Base-by-base conservation (phyloP, 2,888 invertebrate species). In the Andrena trimmerana region DNA sequence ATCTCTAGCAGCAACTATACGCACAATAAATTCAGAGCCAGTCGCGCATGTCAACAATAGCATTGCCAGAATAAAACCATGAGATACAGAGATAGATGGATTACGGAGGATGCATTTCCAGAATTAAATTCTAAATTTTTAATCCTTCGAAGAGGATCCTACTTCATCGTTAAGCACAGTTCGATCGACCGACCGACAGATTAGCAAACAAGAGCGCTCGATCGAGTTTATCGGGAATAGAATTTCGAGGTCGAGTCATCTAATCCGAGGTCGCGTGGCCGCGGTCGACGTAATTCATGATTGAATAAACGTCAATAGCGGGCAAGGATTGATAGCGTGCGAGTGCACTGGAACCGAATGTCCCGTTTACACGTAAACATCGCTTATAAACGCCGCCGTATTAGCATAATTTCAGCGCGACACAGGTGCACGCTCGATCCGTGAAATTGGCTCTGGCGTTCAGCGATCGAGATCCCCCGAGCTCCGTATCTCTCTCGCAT, bases 21-120 rank as follows among this genome's bases (percentile, higher is more conserved):
- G 42, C 33, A 52, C 52, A 81, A 89, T 90, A 90, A 90, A 90
- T 89, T 86, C 86, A 87, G 65, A 52, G 60, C 71, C 69, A 68
- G 63, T 79, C 81, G 62, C 63, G 52, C 62, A 33, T 72, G 67
- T 59, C 82, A 76, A 72, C 62, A 75, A 82, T 82, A 81, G 72
- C 57, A 60, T 70, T 68, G 78, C 66, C 71, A 76, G 75, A 86
- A 79, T 84, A 71, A 59, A 50, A 33, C 29, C 60, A 71, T 65
- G 65, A 72, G 76, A 67, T 70, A 42, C 50, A 50, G 76, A 84
- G 48, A 80, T 66, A 69, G 29, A 36, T 59, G 36, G 33, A 50
- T 29, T 36, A 31, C 2, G 16, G 27, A 7, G 10, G 7, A 31
- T 20, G 7, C 27, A 16, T 60, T 36, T 36, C 20, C 50, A 16